These are phyloP conservation scores for Alentia gelatinosa DNA, from an alignment of 2,888 invertebrate species.

Conservation along the genomic window DNA sequence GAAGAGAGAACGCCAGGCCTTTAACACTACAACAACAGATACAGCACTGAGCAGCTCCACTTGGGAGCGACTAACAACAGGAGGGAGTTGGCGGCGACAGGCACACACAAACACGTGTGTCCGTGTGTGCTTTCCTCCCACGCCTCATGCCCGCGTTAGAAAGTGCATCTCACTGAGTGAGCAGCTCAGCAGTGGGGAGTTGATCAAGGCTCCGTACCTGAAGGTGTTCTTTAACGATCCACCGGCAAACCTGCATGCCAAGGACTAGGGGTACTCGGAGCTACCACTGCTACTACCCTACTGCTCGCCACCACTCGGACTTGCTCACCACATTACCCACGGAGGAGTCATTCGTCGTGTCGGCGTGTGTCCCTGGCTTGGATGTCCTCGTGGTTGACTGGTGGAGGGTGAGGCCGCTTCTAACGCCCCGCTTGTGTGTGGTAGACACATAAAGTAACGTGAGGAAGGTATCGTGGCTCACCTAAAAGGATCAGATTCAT, in stretches of 20 bases:
- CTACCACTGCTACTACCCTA: neutral
- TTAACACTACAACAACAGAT: too few relatives aligned
- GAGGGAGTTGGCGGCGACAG: neutral
- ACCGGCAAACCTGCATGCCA: neutral
- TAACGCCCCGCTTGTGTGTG: neutral
- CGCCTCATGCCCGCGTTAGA: too few relatives aligned
- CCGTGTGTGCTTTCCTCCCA: too few relatives aligned
- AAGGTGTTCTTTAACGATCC: constrained; percentile 1
- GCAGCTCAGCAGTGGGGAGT: neutral
- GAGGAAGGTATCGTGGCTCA: neutral
- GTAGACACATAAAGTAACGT: neutral
- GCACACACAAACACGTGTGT: too few relatives aligned
- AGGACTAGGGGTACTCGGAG: neutral
- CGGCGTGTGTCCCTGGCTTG: neutral
- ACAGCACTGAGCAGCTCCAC: neutral
- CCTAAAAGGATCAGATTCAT: too few relatives aligned
- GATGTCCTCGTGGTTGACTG: neutral
- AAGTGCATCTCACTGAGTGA: too few relatives aligned
- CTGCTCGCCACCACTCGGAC: neutral
- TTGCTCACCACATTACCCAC: neutral
- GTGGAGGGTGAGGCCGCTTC: constrained; percentile 4
- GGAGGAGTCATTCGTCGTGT: neutral
- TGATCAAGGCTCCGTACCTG: neutral
- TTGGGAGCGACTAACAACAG: too few relatives aligned
- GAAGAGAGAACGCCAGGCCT: neutral